phyloP scores from a whole-genome alignment of 2,797 vertebrate species.

The Poeciliopsis presidionis region DNA sequence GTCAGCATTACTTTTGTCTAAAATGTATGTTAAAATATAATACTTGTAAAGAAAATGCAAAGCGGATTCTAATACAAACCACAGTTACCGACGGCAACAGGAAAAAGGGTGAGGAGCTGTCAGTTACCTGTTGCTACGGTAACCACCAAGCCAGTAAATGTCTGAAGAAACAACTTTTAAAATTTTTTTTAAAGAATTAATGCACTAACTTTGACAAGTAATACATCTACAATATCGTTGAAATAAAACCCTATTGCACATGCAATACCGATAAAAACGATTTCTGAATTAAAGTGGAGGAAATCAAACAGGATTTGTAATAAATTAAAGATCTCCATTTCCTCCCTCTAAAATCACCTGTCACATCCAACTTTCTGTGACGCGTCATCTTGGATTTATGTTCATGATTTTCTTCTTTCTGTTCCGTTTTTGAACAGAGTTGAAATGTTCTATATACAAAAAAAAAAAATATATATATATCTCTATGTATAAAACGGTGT shows the following conservation, averaged over 20 bases:
- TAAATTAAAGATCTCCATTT: slow-evolving; percentile 34
- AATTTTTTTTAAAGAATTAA: no score
- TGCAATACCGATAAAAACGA: neutral
- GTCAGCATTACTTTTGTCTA: no score
- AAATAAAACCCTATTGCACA: neutral
- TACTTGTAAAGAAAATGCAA: no score
- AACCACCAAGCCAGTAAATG: no score
- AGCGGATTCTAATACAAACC: no score
- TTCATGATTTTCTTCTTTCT: slow-evolving; percentile 50
- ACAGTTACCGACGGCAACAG: no score
- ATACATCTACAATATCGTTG: no score
- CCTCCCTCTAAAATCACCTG: slow-evolving; percentile 29
- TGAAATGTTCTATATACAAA: slow-evolving; percentile 64
- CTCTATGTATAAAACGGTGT: slow-evolving; percentile 30
- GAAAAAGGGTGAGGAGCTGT: no score
- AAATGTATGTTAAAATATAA: no score
- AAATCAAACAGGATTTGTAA: slow-evolving; percentile 35
- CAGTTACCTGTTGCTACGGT: no score
- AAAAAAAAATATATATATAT: slow-evolving; percentile 28
- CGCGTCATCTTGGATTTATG: slow-evolving; percentile 54
- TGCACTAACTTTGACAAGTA: no score
- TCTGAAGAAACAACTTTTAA: no score
- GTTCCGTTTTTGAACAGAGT: slow-evolving; percentile 64
- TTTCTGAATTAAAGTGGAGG: neutral
- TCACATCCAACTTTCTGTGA: slow-evolving; percentile 54